Base-by-base conservation (phyloP, 1,140 invertebrate genomes). In the Ganaspis sp. region DNA sequence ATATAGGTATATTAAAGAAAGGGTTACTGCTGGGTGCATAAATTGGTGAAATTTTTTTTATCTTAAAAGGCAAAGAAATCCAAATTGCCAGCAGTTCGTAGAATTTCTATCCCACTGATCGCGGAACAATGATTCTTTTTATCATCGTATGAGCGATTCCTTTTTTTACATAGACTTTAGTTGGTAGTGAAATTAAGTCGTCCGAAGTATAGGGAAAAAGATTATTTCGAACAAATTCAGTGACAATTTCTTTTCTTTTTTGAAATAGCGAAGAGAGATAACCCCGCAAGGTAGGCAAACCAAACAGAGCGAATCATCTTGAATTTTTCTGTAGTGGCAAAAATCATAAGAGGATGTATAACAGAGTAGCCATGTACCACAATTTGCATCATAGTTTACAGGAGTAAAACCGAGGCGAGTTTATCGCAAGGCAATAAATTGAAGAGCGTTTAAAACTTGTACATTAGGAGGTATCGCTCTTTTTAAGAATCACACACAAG, bases 21-120 rank as follows among this genome's bases (percentile, higher is more conserved):
- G 84, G 83, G 81, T 90, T 88, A 84, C 84, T 86, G 85, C 85
- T 89, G 87, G 85, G 85, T 89, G 83, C 80, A 85, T 88, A 85
- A 84, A 84, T 64, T 29, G 58, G 23, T 26, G 1, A 29, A 29
- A 17, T 17, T 64, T 64, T 29, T 64, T 64, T 64, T 26, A 58
- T 58, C 75, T 80, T 71, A 73, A 80, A 70, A 75, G 64, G 70
- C 70, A 80, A 82, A 71, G 53, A 76, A 76, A 74, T 75, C 34
- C 72, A 45, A 45, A 49, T 45, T 45, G 80, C 71, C 72, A 73
- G 77, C 80, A 80, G 79, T 78, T 70, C 74, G 80, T 75, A 64
- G 23, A 73, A 73, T 34, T 54, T 73, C 37, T 26, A 21, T 71
- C 11, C 23, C 23, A 21, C 6, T 58, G 53, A 58, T 21, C 17